A percentile compares a stretch with the other conserved stretches of the same genome.
phyloP scores from a whole-genome alignment of 2,113 vertebrate species.

The Arizona elegans region DNA sequence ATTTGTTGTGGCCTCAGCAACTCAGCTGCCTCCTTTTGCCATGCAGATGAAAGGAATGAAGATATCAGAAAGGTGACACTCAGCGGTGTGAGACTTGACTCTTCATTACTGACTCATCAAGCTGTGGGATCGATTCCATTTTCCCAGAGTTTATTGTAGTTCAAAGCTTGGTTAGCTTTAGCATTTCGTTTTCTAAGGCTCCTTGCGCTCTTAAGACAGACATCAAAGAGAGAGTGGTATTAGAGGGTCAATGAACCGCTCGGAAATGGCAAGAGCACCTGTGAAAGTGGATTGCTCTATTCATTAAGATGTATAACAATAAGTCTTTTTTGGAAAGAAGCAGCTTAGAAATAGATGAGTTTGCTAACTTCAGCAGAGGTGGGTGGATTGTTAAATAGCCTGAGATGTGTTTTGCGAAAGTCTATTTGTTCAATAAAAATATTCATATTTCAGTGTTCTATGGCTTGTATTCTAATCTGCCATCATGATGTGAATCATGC shows the following conservation, averaged over 20 bases:
- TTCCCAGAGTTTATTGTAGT: conserved; percentile 48
- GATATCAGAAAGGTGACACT: conserved; percentile 48
- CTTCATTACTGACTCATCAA: conserved; percentile 54
- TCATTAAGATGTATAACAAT: conserved; percentile 12
- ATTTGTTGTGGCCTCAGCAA: conserved; percentile 39
- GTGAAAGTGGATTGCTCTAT: not conserved
- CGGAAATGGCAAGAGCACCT: not conserved
- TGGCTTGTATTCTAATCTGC: not conserved
- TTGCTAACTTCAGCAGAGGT: not conserved
- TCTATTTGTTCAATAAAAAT: not conserved
- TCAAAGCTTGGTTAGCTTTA: conserved; percentile 51
- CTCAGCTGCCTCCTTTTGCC: conserved; percentile 41
- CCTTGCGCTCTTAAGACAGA: conserved; percentile 16
- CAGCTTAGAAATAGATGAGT: not conserved
- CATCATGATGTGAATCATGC: not conserved
- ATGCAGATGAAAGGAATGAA: conserved; percentile 59
- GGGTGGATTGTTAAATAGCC: not conserved
- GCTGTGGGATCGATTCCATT: conserved; percentile 57
- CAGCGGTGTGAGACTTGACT: conserved; percentile 45
- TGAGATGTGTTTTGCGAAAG: no score
- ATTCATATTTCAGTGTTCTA: not conserved
- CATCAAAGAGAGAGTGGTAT: conserved; percentile 35
- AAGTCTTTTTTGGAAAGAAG: not conserved
- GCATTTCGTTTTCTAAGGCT: conserved; percentile 25
- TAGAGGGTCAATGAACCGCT: conserved; percentile 26